Percentiles rank a stretch among this genome's conserved stretches.
Evolutionary conservation across 2,113 vertebrate species (phyloP).

Genomic region (Typhlomys cinereus): DNA sequence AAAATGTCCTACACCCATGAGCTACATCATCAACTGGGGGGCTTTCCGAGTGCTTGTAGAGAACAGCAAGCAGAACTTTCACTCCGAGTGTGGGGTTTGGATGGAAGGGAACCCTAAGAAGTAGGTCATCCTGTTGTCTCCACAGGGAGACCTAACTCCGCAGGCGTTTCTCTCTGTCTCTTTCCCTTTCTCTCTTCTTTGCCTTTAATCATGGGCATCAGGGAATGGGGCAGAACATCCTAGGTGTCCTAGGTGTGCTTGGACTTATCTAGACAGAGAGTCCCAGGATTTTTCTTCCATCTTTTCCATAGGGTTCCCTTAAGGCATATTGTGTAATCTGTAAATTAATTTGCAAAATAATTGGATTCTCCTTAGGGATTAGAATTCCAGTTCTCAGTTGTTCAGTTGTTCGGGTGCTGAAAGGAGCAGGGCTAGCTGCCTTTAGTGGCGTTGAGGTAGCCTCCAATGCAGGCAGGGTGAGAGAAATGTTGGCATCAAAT

Average conservation of each 20-base stretch:
- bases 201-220: background rate
- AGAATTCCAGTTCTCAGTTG: background rate
- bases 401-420: fast-evolving
- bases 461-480: background rate
- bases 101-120: too few relatives aligned
- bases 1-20: too few relatives aligned
- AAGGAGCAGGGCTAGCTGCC: background rate
- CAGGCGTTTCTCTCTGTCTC: background rate
- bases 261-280: background rate
- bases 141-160: too few relatives aligned
- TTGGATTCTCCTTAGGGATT: background rate
- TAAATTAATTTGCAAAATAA: conserved; percentile 30
- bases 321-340: background rate
- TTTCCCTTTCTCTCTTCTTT: background rate
- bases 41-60: too few relatives aligned
- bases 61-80: too few relatives aligned
- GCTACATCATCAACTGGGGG: too few relatives aligned
- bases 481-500: background rate
- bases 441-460: background rate
- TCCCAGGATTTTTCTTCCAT: background rate
- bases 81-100: too few relatives aligned
- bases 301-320: fast-evolving
- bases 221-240: background rate
- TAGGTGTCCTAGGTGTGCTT: background rate
- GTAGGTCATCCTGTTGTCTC: too few relatives aligned